Percentiles rank a stretch among this genome's conserved stretches.
Evolutionary conservation across 2,113 vertebrate genomes (phyloP).

Genomic region (Trichechus manatus): DNA sequence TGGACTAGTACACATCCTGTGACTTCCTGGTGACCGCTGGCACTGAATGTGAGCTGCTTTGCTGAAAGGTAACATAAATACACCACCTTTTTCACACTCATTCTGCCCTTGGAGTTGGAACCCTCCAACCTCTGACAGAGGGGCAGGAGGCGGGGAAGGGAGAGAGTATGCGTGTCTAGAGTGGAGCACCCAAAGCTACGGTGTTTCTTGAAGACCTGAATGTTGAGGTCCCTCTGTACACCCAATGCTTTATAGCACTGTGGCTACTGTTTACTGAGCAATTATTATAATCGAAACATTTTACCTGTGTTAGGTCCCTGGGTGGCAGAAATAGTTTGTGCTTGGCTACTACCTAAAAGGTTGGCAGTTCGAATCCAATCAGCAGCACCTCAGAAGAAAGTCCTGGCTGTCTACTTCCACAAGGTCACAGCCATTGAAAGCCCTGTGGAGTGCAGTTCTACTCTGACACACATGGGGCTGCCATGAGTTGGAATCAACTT

Average conservation of each 20-base stretch:
- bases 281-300: neutral
- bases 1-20: rapidly evolving
- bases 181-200: neutral
- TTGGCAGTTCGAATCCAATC: neutral
- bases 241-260: neutral
- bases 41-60: too few species aligned
- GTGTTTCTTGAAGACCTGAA: neutral
- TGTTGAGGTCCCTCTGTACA: neutral
- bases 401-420: neutral
- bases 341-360: neutral
- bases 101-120: neutral
- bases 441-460: neutral
- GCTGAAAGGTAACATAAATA: neutral
- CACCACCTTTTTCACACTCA: neutral
- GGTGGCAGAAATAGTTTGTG: neutral
- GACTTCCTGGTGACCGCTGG: neutral
- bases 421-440: neutral
- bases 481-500: neutral
- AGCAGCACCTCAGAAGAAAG: neutral
- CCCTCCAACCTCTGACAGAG: too few species aligned
- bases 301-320: neutral
- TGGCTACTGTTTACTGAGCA: neutral
- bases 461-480: neutral
- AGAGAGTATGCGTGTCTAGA: neutral
- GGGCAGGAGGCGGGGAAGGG: rapidly evolving